These are phyloP conservation scores for Hesperophylax magnus DNA, from an alignment of 1,140 invertebrate species.

Conservation along the genomic window DNA sequence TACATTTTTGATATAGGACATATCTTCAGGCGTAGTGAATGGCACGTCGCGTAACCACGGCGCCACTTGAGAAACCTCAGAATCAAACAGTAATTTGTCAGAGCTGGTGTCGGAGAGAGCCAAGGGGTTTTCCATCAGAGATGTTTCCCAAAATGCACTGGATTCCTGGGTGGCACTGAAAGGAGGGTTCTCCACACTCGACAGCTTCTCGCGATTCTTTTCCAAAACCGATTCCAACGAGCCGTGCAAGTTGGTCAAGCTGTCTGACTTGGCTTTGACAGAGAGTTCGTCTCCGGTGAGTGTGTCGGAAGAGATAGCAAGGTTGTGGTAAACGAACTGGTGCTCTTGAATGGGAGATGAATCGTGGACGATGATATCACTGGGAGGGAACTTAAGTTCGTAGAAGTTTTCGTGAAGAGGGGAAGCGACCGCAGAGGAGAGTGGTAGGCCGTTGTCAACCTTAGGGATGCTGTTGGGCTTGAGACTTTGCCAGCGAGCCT, in stretches of 20 bases:
- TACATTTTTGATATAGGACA: constrained; percentile 73
- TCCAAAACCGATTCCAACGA: constrained; percentile 71
- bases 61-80: constrained; percentile 63
- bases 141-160: neutral
- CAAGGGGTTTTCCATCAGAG: constrained; percentile 4
- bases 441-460: constrained; percentile 65
- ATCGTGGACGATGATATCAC: constrained; percentile 23
- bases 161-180: neutral
- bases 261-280: constrained; percentile 67
- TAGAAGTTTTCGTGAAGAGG: constrained; percentile 7
- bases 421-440: neutral
- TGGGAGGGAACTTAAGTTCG: constrained; percentile 39
- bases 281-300: constrained; percentile 66
- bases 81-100: constrained; percentile 15
- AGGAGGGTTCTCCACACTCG: neutral
- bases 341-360: constrained; percentile 1
- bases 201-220: neutral
- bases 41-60: constrained; percentile 74
- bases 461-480: constrained; percentile 76
- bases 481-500: constrained; percentile 77
- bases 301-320: constrained; percentile 60
- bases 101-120: neutral
- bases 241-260: constrained; percentile 74
- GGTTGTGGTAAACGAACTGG: constrained; percentile 57
- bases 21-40: constrained; percentile 69